A percentile compares a stretch with the other conserved stretches of the same genome.
Conservation (phyloP, 2,113 vertebrate species). For the Neolamprologus ventralis region DNA sequence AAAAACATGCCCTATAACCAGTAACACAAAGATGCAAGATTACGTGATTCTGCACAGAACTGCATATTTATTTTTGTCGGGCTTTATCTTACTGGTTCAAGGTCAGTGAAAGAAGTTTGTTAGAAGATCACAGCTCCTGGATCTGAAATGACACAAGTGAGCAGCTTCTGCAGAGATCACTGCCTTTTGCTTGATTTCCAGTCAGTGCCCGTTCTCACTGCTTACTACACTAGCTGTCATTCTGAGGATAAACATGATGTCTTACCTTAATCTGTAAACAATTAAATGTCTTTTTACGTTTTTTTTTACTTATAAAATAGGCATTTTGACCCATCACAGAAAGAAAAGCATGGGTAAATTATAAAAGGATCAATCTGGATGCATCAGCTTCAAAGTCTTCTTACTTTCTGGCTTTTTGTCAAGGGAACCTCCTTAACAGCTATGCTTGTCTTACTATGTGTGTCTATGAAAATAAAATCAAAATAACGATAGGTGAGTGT, state of each 20-base stretch:
- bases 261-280: background rate
- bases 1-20: background rate
- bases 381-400: background rate
- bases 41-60: background rate
- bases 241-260: background rate
- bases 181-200: background rate
- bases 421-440: background rate
- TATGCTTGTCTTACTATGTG: background rate
- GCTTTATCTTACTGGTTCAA: background rate
- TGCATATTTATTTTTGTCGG: rapidly evolving
- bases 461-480: background rate
- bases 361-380: background rate
- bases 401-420: background rate
- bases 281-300: background rate
- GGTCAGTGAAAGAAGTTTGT: background rate
- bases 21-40: background rate
- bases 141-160: background rate
- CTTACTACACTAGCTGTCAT: background rate
- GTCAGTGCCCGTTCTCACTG: too few species aligned
- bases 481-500: rapidly evolving
- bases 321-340: background rate
- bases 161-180: background rate
- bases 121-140: background rate
- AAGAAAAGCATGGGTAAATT: rapidly evolving
- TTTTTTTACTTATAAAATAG: background rate